Percentiles rank a stretch among this genome's conserved stretches.
Evolutionary conservation across 2,113 vertebrate species (phyloP).

Genomic region (Nestor notabilis): DNA sequence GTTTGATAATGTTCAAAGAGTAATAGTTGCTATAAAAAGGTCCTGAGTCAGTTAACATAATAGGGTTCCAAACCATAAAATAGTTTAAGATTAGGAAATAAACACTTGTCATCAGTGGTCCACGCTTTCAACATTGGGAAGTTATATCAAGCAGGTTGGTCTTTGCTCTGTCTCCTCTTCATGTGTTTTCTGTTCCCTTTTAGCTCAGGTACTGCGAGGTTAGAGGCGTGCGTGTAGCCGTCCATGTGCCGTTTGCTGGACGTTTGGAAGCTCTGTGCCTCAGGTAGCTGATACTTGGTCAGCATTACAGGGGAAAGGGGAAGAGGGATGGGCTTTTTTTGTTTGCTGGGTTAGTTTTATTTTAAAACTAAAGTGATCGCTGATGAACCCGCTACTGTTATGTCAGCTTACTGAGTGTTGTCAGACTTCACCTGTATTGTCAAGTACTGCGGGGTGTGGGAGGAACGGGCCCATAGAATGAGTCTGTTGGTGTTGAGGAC

Average conservation of each 20-base stretch:
- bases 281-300: neutral
- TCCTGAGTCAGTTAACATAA: neutral
- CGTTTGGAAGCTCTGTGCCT: neutral
- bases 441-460: neutral
- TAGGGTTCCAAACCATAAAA: neutral
- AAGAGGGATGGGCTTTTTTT: neutral
- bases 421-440: neutral
- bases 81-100: neutral
- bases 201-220: neutral
- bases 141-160: neutral
- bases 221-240: neutral
- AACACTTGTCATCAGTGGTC: neutral
- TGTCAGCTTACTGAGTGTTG: neutral
- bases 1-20: neutral
- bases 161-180: neutral
- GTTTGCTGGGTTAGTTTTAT: neutral
- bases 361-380: neutral
- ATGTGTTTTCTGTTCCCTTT: neutral
- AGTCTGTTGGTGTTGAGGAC: neutral
- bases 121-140: neutral
- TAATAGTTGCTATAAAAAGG: neutral
- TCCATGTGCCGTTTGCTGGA: neutral
- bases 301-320: neutral
- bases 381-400: accelerated
- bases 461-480: neutral